A percentile compares a stretch with the other conserved stretches of the same genome.
Evolutionary conservation across 1,140 invertebrate genomes (phyloP).

Genomic region (Anagrus nilaparvatae): DNA sequence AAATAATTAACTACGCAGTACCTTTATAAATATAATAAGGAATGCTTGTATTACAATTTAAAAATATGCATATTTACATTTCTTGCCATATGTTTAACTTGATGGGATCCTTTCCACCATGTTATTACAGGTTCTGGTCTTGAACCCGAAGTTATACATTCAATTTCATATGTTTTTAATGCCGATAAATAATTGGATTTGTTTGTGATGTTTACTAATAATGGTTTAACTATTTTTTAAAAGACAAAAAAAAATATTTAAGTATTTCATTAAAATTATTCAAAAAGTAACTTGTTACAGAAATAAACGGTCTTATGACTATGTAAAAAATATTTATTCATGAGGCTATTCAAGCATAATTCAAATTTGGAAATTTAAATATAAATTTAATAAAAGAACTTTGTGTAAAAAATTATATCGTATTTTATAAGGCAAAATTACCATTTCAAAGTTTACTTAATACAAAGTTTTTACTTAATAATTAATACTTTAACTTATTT

Average conservation of each 20-base stretch:
- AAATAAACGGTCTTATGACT: no score
- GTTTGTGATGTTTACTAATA: slow-evolving; percentile 33
- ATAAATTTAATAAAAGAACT: no score
- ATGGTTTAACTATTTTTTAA: slow-evolving; percentile 26
- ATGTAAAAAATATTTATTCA: no score
- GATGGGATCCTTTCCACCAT: slow-evolving; percentile 71
- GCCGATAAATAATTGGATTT: slow-evolving; percentile 28
- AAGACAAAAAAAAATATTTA: slow-evolving; percentile 5
- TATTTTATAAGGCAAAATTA: no score
- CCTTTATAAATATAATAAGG: not conserved
- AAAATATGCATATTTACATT: slow-evolving; percentile 52
- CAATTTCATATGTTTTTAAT: slow-evolving; percentile 63
- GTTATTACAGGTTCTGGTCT: slow-evolving; percentile 72
- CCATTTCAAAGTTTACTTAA: no score
- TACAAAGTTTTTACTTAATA: no score
- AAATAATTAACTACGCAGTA: no score
- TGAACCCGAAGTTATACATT: slow-evolving; percentile 71
- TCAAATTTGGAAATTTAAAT: no score
- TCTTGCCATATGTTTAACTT: slow-evolving; percentile 67
- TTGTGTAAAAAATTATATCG: no score
- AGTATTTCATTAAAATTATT: not conserved
- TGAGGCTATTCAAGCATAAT: no score
- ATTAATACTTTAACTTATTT: no score
- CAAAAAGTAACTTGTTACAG: not conserved
- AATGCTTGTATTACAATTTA: not conserved